Base-by-base conservation (phyloP, 1,140 invertebrate species). In the Drosophila lowei region DNA sequence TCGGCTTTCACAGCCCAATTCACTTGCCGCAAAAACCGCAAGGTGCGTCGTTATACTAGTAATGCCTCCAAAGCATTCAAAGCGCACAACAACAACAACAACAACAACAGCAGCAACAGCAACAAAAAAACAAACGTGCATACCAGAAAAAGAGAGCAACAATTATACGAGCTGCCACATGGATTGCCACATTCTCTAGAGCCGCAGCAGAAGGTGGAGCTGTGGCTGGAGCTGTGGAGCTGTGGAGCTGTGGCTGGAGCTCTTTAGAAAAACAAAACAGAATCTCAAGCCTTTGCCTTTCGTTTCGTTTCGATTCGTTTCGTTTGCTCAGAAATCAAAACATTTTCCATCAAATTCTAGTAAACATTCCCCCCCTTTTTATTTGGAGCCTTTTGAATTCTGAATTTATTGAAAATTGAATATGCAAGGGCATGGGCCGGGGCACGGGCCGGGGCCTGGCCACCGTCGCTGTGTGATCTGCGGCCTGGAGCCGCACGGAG, bases 11-110 rank as follows among this genome's bases (percentile, higher is more conserved):
- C 77, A 86, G 80, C 76, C 73, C 77, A 86, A 77, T 85, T 85
- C 73, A 77, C 83, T 71, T 62, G 48, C 81, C 83, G 54, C 83
- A 86, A 75, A 81, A 86, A 88, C 81, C 81, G 81, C 81, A 86
- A 86, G 83, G 81, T 86, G 81, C 81, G 83, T 80, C 84, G 58
- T 63, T 74, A 58, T 74, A 11, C 30, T 34, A 34, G 30, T 34
- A 77, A 67, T 72, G 68, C 64, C 59, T 66, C 77, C 57, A 73
- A 85, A 71, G 72, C 73, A 80, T 65, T 72, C 60, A 59, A 63
- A 53, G 59, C 58, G 72, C 1, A 23, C 2, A 23, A 23, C 21
- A 23, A 43, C 16, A 48, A 0, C n/a, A 16, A n/a, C 41, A 13
- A 44, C n/a, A n/a, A n/a, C n/a, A 62, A 54, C 25, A 43, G 9